Conservation (phyloP, 2,888 invertebrate species). For the Drosophila demipolita region DNA sequence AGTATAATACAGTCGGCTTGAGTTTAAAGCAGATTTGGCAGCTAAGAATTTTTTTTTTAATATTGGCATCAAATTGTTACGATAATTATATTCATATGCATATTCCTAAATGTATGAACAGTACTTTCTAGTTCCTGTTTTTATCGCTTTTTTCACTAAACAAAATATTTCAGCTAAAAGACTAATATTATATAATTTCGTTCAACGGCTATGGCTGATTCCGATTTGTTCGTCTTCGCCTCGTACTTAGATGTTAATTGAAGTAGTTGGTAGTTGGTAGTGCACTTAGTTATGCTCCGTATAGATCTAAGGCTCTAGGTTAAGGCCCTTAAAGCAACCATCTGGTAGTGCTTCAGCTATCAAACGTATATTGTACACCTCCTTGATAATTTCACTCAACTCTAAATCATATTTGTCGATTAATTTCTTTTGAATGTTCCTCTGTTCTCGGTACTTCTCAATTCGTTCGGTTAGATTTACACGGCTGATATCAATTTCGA, state of each 20-base stretch:
- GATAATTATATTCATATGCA: slow-evolving; percentile 30
- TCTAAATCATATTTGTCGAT: slow-evolving; percentile 93
- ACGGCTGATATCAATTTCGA: slow-evolving; percentile 89
- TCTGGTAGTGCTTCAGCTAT: slow-evolving; percentile 94
- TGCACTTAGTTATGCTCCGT: slow-evolving; percentile 28
- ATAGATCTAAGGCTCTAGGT: slow-evolving; percentile 87
- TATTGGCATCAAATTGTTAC: slow-evolving; percentile 45
- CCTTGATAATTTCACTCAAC: slow-evolving; percentile 88
- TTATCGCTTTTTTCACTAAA: slow-evolving; percentile 57
- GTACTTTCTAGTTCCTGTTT: slow-evolving; percentile 39
- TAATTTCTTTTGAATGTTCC: slow-evolving; percentile 89
- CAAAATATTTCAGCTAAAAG: slow-evolving; percentile 75
- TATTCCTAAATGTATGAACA: slow-evolving; percentile 28
- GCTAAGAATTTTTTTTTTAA: slow-evolving; percentile 54
- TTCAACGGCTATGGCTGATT: slow-evolving; percentile 69
- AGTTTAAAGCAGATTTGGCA: slow-evolving; percentile 73
- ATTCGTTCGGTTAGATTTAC: slow-evolving; percentile 92
- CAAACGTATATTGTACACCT: slow-evolving; percentile 93
- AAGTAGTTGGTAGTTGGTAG: slow-evolving; percentile 72
- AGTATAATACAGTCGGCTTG: slow-evolving; percentile 76
- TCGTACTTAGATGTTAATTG: slow-evolving; percentile 71
- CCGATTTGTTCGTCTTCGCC: slow-evolving; percentile 58
- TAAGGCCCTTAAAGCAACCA: slow-evolving; percentile 91
- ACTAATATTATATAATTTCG: slow-evolving; percentile 80
- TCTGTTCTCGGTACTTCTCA: slow-evolving; percentile 89